Evolutionary conservation across 2,797 vertebrate genomes (phyloP), one percentile per base, ranked within the genome.

Genomic region (Atherinosoma microstoma): DNA sequence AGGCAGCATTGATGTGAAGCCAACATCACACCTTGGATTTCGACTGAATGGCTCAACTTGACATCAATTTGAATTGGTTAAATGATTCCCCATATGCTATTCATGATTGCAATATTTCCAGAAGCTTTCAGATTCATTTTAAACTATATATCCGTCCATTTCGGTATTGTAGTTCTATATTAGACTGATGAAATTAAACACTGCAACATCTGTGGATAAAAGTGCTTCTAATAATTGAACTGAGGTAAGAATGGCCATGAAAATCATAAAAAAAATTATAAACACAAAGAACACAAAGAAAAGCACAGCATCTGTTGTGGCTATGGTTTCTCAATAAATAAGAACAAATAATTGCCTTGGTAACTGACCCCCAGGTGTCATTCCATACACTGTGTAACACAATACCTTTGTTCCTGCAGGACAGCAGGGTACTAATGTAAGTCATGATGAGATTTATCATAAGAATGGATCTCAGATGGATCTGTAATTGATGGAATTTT

Each of bases 271-370:
- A 18, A 7, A 9, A 47, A 47, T 35, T 35, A 35, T 45, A 45
- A 40, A 40, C 73, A 20, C 58, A 57, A 54, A n/a, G 49, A 47
- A n/a, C 38, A 32, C 6, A 12, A 24, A 63, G 22, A 53, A 67
- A 30, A 70, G 35, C 45, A 49, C 64, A 35, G 62, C 56, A 65
- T 74, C 57, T 57, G 4, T 67, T 53, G 56, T 56, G 35, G 75
- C 34, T 59, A 57, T 73, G 66, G 70, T 16, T 36, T 73, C 64
- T 34, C 40, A 38, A 58, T 24, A 22, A 68, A 82, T 74, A 66
- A 51, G 38, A 85, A 76, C 49, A 30, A 76, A 74, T 18, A 77
- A 78, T 45, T 89, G 71, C 83, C 89, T 83, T 77, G 84, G 86
- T 71, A 90, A 93, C 90, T 70, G 68, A 66, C 54, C 47, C 35